phyloP scores from a whole-genome alignment of 2,113 vertebrate genomes.

The Pomatorhinus ruficollis region DNA sequence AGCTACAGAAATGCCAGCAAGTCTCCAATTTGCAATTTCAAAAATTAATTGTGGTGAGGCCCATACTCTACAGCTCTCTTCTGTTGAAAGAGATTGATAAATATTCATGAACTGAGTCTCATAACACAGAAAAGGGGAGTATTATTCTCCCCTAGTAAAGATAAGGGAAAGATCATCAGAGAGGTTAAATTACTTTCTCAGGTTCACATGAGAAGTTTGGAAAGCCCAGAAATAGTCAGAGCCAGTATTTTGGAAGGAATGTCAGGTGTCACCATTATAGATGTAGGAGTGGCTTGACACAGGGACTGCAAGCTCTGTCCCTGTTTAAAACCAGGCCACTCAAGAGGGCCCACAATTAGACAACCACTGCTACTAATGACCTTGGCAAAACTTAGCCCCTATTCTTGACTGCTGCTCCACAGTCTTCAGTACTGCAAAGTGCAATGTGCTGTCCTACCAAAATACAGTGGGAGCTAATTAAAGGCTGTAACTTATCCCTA shows the following conservation, averaged over 20 bases:
- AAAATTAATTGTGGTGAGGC: not conserved
- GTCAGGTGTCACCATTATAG: not conserved
- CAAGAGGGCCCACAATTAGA: not conserved
- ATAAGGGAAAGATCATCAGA: not conserved
- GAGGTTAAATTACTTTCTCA: not conserved
- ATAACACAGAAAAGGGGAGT: not conserved
- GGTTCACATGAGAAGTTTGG: not conserved
- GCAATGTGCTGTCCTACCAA: not conserved
- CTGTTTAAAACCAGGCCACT: not conserved
- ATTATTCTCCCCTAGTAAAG: not conserved
- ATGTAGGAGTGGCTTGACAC: not conserved
- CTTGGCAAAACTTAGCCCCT: not conserved
- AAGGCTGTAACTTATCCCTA: not conserved
- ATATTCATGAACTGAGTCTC: not conserved
- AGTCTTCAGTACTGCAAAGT: not conserved
- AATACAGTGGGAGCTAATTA: not conserved
- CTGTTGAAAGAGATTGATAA: not conserved
- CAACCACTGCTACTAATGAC: not conserved
- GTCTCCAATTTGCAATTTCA: not conserved
- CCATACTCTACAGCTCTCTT: not conserved
- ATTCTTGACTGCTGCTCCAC: not conserved
- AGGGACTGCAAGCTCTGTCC: rapidly evolving
- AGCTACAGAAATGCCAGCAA: not conserved
- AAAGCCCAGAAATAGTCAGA: not conserved
- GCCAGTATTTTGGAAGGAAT: not conserved